Conservation (phyloP, 2,797 vertebrate genomes). For the Carapus acus region DNA sequence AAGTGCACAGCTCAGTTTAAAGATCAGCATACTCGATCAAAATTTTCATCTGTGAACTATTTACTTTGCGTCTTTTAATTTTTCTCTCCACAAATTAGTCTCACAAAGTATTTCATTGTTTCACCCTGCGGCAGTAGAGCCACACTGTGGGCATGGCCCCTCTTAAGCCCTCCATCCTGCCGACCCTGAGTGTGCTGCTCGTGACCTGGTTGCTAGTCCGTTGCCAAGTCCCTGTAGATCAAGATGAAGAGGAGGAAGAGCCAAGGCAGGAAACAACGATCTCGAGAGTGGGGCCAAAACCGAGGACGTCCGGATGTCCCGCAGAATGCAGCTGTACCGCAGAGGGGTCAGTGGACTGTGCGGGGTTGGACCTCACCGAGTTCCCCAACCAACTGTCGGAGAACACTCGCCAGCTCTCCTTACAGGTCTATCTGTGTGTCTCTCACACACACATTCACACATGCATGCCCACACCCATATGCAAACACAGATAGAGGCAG, state of each 20-base stretch:
- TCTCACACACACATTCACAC: not conserved
- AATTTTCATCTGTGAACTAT: too few species aligned
- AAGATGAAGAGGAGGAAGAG: constrained; percentile 66
- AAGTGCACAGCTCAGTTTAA: too few species aligned
- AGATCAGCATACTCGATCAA: too few species aligned
- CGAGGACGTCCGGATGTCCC: constrained; percentile 68
- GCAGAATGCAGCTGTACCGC: constrained; percentile 80
- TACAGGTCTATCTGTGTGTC: constrained; percentile 36
- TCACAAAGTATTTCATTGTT: too few species aligned
- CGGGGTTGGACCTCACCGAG: constrained; percentile 84
- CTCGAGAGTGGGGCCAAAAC: constrained; percentile 25
- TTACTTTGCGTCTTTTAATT: too few species aligned
- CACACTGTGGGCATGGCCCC: constrained; percentile 50
- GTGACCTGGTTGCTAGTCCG: constrained; percentile 65
- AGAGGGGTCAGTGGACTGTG: constrained; percentile 90
- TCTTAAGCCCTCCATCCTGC: constrained; percentile 54
- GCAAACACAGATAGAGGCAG: not conserved
- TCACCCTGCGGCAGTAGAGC: constrained; percentile 42
- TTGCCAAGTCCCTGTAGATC: constrained; percentile 53
- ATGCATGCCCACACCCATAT: not conserved
- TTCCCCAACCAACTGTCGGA: constrained; percentile 81
- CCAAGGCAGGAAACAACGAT: constrained; percentile 32
- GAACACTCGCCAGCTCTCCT: constrained; percentile 82
- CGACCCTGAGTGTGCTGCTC: constrained; percentile 66
- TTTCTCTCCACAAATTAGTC: too few species aligned